These are phyloP conservation scores for Emydura subglobosa DNA, from an alignment of 2,113 vertebrate genomes.

Conservation along the genomic window DNA sequence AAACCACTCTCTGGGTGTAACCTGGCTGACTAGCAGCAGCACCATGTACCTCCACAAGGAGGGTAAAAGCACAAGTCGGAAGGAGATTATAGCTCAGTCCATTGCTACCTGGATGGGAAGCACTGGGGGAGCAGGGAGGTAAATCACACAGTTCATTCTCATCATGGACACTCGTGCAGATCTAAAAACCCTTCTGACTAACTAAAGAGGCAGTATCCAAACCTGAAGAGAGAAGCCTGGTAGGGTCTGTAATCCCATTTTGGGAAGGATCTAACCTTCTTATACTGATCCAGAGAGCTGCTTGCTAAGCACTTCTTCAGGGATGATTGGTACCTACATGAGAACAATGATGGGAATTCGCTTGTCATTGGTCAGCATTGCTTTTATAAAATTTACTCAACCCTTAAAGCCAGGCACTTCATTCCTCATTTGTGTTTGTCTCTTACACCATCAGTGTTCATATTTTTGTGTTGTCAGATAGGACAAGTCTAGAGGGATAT, in stretches of 20 bases:
- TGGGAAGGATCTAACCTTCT: background rate
- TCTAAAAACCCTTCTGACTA: background rate
- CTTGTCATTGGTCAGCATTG: background rate
- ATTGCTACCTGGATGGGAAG: background rate
- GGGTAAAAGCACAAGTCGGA: background rate
- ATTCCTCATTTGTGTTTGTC: background rate
- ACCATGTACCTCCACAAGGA: background rate
- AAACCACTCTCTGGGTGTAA: background rate
- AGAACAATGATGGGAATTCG: too few relatives aligned
- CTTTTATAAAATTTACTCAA: background rate
- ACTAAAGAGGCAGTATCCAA: background rate
- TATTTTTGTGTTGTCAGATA: background rate
- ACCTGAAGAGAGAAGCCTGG: too few relatives aligned
- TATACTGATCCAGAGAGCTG: background rate
- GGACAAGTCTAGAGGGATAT: background rate
- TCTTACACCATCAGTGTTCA: background rate
- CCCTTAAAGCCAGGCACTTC: background rate
- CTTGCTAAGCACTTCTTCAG: background rate
- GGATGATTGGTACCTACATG: background rate
- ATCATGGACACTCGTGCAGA: too few relatives aligned
- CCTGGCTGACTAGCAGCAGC: background rate
- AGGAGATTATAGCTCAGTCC: background rate
- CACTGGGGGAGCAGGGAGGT: background rate
- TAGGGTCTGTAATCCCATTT: background rate
- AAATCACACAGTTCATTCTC: background rate